These are phyloP conservation scores for Himalopsyche anomala DNA, from an alignment of 2,888 invertebrate genomes.

Conservation along the genomic window DNA sequence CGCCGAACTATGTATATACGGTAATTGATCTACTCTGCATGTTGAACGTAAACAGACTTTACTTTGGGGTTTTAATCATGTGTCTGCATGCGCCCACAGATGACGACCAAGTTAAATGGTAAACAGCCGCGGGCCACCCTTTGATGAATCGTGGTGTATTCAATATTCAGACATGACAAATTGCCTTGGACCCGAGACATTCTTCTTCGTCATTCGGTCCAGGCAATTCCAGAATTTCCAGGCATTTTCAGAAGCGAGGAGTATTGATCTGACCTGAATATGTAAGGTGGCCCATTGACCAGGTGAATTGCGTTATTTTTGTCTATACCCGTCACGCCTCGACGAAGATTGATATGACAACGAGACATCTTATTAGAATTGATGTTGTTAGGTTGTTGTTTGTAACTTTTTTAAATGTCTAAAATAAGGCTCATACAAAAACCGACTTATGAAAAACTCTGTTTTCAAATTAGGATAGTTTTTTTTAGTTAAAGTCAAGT, in stretches of 20 bases:
- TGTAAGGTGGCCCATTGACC: constrained; percentile 27
- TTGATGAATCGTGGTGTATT: constrained; percentile 35
- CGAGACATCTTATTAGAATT: neutral
- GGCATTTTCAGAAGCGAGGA: constrained; percentile 10
- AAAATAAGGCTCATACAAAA: too few relatives aligned
- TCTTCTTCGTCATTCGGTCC: constrained; percentile 18
- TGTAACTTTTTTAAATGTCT: neutral
- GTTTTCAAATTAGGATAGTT: too few relatives aligned
- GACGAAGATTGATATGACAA: neutral
- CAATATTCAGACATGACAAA: constrained; percentile 45
- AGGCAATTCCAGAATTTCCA: neutral
- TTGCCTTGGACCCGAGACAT: constrained; percentile 39
- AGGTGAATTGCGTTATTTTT: constrained; percentile 35
- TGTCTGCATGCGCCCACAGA: neutral
- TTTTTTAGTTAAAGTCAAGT: too few relatives aligned
- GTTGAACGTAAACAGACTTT: too few relatives aligned
- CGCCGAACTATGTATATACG: too few relatives aligned
- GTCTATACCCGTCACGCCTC: neutral
- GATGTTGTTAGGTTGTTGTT: neutral
- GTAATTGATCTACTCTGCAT: too few relatives aligned
- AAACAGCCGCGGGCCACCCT: constrained; percentile 2
- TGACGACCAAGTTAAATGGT: neutral
- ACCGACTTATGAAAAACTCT: too few relatives aligned
- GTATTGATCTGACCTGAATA: constrained; percentile 47
- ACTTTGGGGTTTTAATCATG: too few relatives aligned